Evolutionary conservation across 1,140 invertebrate genomes (phyloP), one percentile per base, ranked within the genome.

Genomic region (Ceratina australensis): DNA sequence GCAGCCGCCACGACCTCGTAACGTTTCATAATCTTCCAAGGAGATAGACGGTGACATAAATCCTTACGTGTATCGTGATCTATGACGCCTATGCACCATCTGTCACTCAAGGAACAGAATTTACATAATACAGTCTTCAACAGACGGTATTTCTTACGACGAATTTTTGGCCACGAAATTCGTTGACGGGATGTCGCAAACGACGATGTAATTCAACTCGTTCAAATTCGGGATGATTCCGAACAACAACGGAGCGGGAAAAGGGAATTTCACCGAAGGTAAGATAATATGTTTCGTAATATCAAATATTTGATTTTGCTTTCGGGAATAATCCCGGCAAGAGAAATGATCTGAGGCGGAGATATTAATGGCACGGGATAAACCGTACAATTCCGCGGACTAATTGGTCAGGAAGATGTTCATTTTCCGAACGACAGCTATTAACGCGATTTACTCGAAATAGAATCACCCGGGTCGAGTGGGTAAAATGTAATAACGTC

Each of bases 111-210:
- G 65, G 24, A 61, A 60, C 57, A 61, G 22, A 47, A 69, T 69
- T 69, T 76, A 68, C 73, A 76, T 69, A 69, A 76, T 69, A 69
- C 42, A 69, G 65, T 76, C 47, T 61, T 68, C 65, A 49, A 33
- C 73, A 60, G 56, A 69, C 24, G 64, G 42, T 59, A 49, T 67
- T 59, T 50, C 47, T 67, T 28, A 24, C 33, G n/a, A 50, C 8
- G 20, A 67, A 50, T 54, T 49, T 49, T 26, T 28, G 42, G 67
- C 49, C 15, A 15, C 20, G 8, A 59, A 26, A 33, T 57, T 50
- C 18, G n/a, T 54, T 57, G n/a, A 22, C 15, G 1, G 18, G 50
- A 50, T 76, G 50, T 76, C 12, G 2, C 15, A 63, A 60, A 68
- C 15, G n/a, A 18, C 10, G 33, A 60, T 16, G 2, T 22, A 49